Percentiles rank a stretch among this genome's conserved stretches.
Evolutionary conservation across 2,797 vertebrate species (phyloP).

Genomic region (Botia kubotai): DNA sequence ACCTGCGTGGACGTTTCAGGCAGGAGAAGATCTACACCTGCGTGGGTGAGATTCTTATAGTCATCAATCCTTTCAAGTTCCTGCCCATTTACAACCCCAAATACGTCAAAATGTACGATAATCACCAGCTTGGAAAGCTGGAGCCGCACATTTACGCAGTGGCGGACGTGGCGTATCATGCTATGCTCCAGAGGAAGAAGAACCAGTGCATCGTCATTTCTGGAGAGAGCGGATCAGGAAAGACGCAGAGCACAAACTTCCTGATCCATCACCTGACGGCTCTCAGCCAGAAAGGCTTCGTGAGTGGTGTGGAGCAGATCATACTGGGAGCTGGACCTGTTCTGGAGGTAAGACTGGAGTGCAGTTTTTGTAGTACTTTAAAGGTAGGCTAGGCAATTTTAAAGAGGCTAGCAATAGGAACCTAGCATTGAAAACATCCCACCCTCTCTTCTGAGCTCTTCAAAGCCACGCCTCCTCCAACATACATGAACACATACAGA

Average conservation of each 20-base stretch:
- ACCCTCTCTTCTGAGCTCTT: too few relatives aligned
- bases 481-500: too few relatives aligned
- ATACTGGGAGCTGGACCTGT: constrained; percentile 98
- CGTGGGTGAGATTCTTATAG: constrained; percentile 95
- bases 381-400: too few relatives aligned
- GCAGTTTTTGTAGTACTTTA: too few relatives aligned
- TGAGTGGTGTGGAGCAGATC: constrained; percentile 98
- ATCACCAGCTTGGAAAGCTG: constrained; percentile 92
- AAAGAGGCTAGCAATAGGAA: too few relatives aligned
- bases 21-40: constrained; percentile 99
- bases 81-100: constrained; percentile 99
- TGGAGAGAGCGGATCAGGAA: constrained; percentile 96
- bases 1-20: constrained; percentile 92
- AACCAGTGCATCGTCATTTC: constrained; percentile 99
- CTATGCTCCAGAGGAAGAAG: constrained; percentile 91
- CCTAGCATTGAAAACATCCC: too few relatives aligned
- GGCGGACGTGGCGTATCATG: constrained; percentile 95
- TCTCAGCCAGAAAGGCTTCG: constrained; percentile 98
- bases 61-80: constrained; percentile 97
- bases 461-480: too few relatives aligned
- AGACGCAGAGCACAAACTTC: constrained; percentile 99
- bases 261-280: constrained; percentile 98
- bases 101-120: constrained; percentile 99
- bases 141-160: constrained; percentile 97
- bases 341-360: constrained; percentile 88